Conservation (phyloP, 2,888 invertebrate genomes). For the Synanthedon tipuliformis region DNA sequence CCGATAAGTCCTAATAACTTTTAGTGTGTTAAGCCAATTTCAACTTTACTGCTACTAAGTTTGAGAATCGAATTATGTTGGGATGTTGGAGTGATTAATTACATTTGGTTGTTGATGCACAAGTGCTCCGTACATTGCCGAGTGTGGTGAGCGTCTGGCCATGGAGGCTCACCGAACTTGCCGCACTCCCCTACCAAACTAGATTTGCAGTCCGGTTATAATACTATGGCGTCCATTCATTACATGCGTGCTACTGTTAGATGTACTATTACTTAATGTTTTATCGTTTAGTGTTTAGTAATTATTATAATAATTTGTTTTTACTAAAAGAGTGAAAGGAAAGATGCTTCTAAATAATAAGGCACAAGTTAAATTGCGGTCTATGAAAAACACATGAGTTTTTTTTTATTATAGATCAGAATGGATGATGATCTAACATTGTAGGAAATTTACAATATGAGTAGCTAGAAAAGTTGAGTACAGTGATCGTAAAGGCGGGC, state of each 20-base stretch:
- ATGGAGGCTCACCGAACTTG: slow-evolving; percentile 68
- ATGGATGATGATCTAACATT: too few species aligned
- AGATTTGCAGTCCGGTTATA: slow-evolving; percentile 67
- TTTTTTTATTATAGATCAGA: too few species aligned
- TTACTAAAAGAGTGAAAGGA: too few species aligned
- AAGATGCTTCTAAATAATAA: too few species aligned
- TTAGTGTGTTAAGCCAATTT: background rate
- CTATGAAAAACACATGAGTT: too few species aligned
- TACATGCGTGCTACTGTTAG: slow-evolving; percentile 56
- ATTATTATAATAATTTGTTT: too few species aligned
- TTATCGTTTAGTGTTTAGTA: too few species aligned
- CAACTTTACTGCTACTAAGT: slow-evolving; percentile 10
- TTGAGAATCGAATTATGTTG: slow-evolving; percentile 15
- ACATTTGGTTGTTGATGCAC: slow-evolving; percentile 18
- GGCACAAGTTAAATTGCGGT: too few species aligned
- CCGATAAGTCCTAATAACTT: background rate
- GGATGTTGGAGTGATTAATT: slow-evolving; percentile 13
- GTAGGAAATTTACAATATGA: too few species aligned
- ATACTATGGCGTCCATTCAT: slow-evolving; percentile 58
- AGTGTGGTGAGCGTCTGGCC: slow-evolving; percentile 68
- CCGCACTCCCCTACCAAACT: slow-evolving; percentile 66
- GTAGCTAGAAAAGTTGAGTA: too few species aligned
- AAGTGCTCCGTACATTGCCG: slow-evolving; percentile 51
- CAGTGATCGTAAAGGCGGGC: too few species aligned
- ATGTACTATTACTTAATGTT: slow-evolving; percentile 14